Base-by-base conservation (phyloP, 2,888 invertebrate species). In the Carabus problematicus region DNA sequence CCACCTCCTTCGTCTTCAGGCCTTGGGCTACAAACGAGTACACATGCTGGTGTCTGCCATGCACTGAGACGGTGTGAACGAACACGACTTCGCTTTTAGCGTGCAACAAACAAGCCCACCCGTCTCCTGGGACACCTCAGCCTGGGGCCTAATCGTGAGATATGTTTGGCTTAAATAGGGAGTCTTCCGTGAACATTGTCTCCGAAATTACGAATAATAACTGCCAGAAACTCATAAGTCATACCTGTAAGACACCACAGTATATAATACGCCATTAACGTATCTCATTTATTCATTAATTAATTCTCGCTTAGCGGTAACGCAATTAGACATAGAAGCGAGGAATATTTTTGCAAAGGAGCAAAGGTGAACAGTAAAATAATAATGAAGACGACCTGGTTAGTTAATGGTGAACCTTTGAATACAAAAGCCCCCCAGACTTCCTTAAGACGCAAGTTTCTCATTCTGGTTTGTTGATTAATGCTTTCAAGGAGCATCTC, bases 191-290 rank as follows among this genome's bases (percentile, higher is more conserved):
- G 29, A 39, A 56, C 41, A 42, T 16, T 59, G 41, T 42, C 41
- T 12, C 54, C 49, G 64, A 55, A 64, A 64, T 67, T 67, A 67
- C 67, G 59, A 67, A 67, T 67, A 67, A 67, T 67, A 67, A 67
- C 67, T 16, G 43, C 14, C 42, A 18, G 52, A 52, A 42, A 67
- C 59, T 52, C 42, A 40, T 56, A 56, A 56, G 29, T 56, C 29
- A 56, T 56, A 56, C 40, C 56, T 56, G 56, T 12, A 11, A 56
- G 19, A 40, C 29, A 29, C 56, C 29, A 8, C 29, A 29, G 29
- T 6, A 29, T n/a, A 42, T 6, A 12, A 45, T n/a, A 42, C 39
- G 9, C 52, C 29, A 12, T 63, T 16, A 16, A 54, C 16, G 3
- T 16, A 16, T 12, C 16, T 54, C 54, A 54, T 54, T 54, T 18